phyloP scores from a whole-genome alignment of 2,797 vertebrate species.

The Kryptolebias ocellatus region DNA sequence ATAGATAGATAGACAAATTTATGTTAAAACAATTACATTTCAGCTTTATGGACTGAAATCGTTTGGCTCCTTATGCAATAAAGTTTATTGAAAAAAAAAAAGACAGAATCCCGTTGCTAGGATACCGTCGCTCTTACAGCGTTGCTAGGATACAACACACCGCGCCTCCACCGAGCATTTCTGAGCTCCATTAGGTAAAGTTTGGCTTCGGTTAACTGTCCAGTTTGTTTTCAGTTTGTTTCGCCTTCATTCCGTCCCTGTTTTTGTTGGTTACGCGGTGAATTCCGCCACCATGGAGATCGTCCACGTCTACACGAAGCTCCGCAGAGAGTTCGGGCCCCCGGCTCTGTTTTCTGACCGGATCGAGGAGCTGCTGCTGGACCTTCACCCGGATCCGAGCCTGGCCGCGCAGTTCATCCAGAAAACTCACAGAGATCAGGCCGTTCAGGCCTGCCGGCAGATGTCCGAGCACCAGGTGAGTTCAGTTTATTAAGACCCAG shows the following conservation, averaged over 20 bases:
- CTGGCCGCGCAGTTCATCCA: slow-evolving; percentile 77
- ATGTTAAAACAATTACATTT: no score
- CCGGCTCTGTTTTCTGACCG: slow-evolving; percentile 88
- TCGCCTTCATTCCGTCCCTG: not conserved
- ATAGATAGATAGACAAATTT: no score
- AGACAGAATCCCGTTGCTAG: not conserved
- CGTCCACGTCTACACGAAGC: slow-evolving; percentile 84
- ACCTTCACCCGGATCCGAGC: slow-evolving; percentile 84
- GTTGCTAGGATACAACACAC: slow-evolving; percentile 18
- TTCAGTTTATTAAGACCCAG: no score
- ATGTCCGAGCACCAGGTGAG: slow-evolving; percentile 89
- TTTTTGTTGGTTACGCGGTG: not conserved
- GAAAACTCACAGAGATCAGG: slow-evolving; percentile 79
- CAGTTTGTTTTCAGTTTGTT: not conserved
- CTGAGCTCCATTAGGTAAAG: not conserved
- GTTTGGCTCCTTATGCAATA: not conserved
- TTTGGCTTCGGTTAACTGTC: no score
- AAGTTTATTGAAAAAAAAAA: not conserved
- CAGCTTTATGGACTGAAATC: no score
- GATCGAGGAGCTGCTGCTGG: slow-evolving; percentile 79
- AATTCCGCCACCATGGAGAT: slow-evolving; percentile 84
- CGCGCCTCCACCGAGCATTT: not conserved
- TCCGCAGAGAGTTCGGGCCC: slow-evolving; percentile 88
- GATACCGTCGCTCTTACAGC: not conserved
- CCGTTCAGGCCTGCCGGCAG: slow-evolving; percentile 78